These are phyloP conservation scores for Alviniconcha marisindica DNA, from an alignment of 1,140 invertebrate genomes.

Conservation along the genomic window DNA sequence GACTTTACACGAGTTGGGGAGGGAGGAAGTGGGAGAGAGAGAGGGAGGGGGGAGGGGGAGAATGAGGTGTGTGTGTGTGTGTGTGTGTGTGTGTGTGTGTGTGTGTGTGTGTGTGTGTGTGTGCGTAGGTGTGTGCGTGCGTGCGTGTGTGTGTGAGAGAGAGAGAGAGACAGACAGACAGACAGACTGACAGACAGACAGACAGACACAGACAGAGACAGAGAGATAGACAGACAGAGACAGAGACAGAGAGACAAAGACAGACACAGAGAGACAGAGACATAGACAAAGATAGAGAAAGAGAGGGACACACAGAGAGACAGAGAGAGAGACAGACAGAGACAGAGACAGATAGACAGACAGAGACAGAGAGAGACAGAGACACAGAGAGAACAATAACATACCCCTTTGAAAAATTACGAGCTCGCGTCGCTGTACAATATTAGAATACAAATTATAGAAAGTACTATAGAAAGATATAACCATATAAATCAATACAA, in stretches of 20 bases:
- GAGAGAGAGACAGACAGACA: not conserved
- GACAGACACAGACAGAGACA: not conserved
- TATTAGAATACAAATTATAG: too few relatives aligned
- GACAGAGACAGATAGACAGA: not conserved
- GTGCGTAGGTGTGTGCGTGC: too few relatives aligned
- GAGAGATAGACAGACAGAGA: not conserved
- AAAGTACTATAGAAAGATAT: too few relatives aligned
- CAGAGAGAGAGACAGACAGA: not conserved
- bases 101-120: too few relatives aligned
- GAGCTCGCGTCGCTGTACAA: too few relatives aligned
- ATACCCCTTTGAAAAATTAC: too few relatives aligned
- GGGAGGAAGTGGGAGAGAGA: not conserved
- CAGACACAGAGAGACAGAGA: not conserved
- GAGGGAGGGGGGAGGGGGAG: not conserved
- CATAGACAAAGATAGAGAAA: not conserved
- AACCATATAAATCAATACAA: too few relatives aligned
- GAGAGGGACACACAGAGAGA: not conserved
- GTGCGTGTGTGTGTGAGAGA: not conserved
- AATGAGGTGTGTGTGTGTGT: not conserved
- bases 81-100: too few relatives aligned
- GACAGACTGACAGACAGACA: not conserved
- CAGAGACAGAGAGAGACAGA: not conserved
- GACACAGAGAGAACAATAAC: not conserved
- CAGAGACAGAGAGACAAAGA: not conserved
- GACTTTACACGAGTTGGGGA: too few relatives aligned